Base-by-base conservation (phyloP, 2,113 vertebrate species). In the Zosterops japonicus region DNA sequence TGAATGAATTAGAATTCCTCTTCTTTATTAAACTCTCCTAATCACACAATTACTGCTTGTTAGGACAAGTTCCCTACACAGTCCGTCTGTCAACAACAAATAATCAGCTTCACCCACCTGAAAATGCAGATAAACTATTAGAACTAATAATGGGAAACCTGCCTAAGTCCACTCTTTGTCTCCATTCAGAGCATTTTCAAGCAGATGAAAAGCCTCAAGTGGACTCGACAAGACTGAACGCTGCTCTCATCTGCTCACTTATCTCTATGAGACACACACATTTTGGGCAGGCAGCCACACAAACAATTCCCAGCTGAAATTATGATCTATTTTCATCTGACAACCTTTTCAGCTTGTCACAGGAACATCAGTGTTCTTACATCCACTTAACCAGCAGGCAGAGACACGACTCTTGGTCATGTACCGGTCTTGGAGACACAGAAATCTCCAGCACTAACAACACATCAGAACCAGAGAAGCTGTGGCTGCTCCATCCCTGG, bases 21-120 rank as follows among this genome's bases (percentile, higher is more conserved):
- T 67, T 93, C 85, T 92, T 95, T 91, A 97, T 96, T 97, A 96
- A 97, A 93, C 65, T 90, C 88, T 56, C 78, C 90, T 94, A 95
- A 97, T 96, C 59, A 93, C 93, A 98, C 95, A 97, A 97, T 97
- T 96, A 95, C 89, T 95, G 94, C 97, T 96, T 97, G 97, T 97
- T 81, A 90, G 71, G 86, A 98, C 97, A 97, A 95, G 97, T 60
- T 95, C 92, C 55, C 84, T 68, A 74, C 41, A 21, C 75, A 83
- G 71, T 50, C 88, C 87, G 95, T 92, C 97, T 97, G 95, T 98
- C 97, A 97, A 93, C 97, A 96, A 95, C 95, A 96, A 96, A 97
- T 96, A 97, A 97, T 98, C 96, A 97, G 96, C 92, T 96, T 95
- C 95, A 92, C 21, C 94, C 96, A 96, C 91, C 95, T 95, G 96